These are phyloP conservation scores for Babylonia areolata DNA, from an alignment of 1,140 invertebrate species.

Conservation along the genomic window DNA sequence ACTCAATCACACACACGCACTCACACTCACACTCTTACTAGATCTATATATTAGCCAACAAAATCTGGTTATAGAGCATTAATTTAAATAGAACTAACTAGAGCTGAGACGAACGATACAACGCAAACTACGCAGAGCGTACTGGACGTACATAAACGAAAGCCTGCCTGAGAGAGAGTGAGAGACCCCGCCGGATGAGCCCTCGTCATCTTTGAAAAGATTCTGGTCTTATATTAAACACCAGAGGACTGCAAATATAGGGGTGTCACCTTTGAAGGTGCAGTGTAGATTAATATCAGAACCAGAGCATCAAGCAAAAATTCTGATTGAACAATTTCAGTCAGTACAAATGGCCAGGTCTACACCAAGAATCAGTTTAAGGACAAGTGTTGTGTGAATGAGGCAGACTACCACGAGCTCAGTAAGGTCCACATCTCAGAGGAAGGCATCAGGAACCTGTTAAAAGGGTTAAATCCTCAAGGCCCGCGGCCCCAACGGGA, in stretches of 20 bases:
- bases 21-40: too few species aligned
- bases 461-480: conserved; percentile 28
- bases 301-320: conserved; percentile 19
- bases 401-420: background rate
- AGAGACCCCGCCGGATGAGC: background rate
- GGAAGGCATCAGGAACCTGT: conserved; percentile 27
- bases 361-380: conserved; percentile 6
- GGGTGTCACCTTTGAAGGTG: conserved; percentile 22
- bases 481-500: conserved; percentile 40
- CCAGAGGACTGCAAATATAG: conserved; percentile 30
- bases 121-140: background rate
- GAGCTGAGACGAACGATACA: background rate
- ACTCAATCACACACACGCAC: too few species aligned
- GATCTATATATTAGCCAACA: too few species aligned
- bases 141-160: background rate
- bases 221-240: too few species aligned
- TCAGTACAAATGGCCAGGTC: conserved; percentile 22
- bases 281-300: conserved; percentile 24
- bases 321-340: conserved; percentile 20
- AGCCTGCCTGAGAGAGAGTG: too few species aligned
- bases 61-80: too few species aligned
- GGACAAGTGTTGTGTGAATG: background rate
- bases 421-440: conserved; percentile 32
- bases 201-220: background rate
- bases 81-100: too few species aligned